These are phyloP conservation scores for Nyctereutes procyonoides DNA, from an alignment of 2,113 vertebrate species.

Conservation along the genomic window DNA sequence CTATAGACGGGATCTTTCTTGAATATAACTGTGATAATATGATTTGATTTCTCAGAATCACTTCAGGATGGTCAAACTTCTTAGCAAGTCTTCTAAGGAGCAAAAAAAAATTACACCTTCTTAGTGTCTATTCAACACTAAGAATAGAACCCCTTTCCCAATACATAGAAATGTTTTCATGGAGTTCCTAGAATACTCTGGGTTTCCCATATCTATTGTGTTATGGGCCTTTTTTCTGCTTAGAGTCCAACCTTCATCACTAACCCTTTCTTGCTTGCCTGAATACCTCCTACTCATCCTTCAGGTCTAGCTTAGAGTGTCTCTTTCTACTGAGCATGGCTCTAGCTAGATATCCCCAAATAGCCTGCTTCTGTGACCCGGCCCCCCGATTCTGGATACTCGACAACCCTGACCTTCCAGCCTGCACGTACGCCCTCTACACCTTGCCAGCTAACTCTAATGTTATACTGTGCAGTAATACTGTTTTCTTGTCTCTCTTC, in stretches of 20 bases:
- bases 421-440: background rate
- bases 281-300: background rate
- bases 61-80: background rate
- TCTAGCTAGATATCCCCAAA: background rate
- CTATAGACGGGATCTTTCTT: background rate
- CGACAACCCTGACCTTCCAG: background rate
- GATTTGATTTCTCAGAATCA: background rate
- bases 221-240: background rate
- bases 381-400: background rate
- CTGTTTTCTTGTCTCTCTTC: background rate
- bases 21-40: background rate
- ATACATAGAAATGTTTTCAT: background rate
- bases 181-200: background rate
- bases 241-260: background rate
- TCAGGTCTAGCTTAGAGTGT: background rate
- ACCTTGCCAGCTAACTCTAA: background rate
- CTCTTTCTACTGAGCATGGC: background rate
- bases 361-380: background rate
- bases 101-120: background rate
- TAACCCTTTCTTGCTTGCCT: background rate
- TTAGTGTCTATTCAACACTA: background rate
- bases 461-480: background rate
- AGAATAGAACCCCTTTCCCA: too few relatives aligned
- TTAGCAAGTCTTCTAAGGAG: background rate
- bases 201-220: background rate